Evolutionary conservation across 2,113 vertebrate genomes (phyloP).

Genomic region (Phalacrocorax pelagicus): DNA sequence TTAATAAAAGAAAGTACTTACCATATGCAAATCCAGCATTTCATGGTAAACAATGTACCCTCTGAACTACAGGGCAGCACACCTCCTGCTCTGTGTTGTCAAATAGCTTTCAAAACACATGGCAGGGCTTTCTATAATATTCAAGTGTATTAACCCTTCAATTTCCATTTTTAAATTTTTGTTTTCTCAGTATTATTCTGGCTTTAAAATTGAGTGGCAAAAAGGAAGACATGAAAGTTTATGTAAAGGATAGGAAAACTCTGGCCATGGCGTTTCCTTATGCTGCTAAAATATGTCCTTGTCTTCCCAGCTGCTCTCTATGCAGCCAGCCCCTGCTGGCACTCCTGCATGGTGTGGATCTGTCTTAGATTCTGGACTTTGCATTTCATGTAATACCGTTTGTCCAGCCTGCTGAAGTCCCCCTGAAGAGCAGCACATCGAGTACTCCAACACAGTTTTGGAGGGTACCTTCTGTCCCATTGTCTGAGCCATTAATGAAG

Average conservation of each 20-base stretch:
- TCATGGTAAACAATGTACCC: slow-evolving; percentile 70
- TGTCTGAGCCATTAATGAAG: not conserved
- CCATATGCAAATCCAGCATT: slow-evolving; percentile 74
- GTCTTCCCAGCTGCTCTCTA: not conserved
- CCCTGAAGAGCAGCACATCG: not conserved
- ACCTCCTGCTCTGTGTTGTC: slow-evolving; percentile 51
- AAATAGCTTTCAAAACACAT: slow-evolving; percentile 55
- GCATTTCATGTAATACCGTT: not conserved
- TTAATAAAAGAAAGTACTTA: slow-evolving; percentile 72
- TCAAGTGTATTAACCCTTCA: slow-evolving; percentile 22
- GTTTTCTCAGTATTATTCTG: not conserved
- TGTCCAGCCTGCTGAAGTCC: not conserved
- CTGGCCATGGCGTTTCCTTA: accelerated
- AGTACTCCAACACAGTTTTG: not conserved
- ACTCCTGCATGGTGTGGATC: not conserved
- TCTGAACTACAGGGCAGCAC: slow-evolving; percentile 63
- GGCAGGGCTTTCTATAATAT: slow-evolving; percentile 6
- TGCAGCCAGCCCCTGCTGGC: not conserved
- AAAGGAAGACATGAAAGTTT: not conserved
- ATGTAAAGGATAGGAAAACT: not conserved
- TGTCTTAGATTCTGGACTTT: not conserved
- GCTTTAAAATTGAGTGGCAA: not conserved
- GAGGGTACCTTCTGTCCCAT: not conserved
- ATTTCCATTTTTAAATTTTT: not conserved
- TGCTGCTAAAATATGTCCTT: not conserved